Conservation (phyloP, 2,113 vertebrate species). For the Microcebus jonahi region DNA sequence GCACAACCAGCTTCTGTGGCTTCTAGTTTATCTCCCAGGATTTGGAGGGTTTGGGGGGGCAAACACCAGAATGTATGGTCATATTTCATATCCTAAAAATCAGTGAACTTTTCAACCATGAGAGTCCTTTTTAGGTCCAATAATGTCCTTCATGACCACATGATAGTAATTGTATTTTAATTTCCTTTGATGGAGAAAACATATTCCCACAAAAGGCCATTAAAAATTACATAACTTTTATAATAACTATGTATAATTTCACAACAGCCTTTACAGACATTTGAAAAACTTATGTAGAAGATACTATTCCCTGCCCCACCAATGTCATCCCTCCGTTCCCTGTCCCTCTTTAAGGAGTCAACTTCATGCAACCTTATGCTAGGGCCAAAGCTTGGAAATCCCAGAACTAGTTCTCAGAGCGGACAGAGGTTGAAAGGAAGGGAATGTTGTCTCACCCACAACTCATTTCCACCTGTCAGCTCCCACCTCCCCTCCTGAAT, state of each 20-base stretch:
- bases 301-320: neutral
- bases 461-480: neutral
- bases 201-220: neutral
- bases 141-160: neutral
- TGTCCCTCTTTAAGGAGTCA: neutral
- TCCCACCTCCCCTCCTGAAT: neutral
- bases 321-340: neutral
- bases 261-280: neutral
- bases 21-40: constrained; percentile 49
- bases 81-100: constrained; percentile 26
- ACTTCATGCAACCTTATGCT: neutral
- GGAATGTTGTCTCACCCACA: neutral
- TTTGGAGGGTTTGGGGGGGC: neutral
- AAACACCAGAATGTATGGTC: neutral
- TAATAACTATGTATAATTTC: neutral
- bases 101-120: constrained; percentile 34
- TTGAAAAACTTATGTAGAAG: neutral
- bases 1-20: neutral
- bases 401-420: neutral
- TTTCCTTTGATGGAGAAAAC: constrained; percentile 53
- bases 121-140: constrained; percentile 21
- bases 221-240: constrained; percentile 4
- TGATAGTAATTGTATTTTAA: constrained; percentile 8
- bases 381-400: neutral
- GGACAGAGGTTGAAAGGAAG: neutral